Evolutionary conservation across 2,888 invertebrate genomes (phyloP).

Genomic region (Leptopterna dolabrata): DNA sequence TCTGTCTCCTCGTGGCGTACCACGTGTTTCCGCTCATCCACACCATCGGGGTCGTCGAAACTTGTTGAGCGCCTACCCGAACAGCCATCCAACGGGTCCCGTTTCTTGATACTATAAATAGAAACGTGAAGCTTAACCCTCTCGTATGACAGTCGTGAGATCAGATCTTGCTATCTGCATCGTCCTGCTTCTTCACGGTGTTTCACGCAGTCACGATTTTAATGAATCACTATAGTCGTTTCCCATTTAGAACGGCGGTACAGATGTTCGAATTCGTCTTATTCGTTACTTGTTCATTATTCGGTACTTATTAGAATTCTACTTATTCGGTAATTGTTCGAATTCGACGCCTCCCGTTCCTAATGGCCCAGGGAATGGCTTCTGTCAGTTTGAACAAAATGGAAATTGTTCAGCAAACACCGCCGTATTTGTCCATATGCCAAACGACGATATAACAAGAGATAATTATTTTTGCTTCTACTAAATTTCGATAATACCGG

Average conservation of each 20-base stretch:
- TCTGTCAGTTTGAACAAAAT: too few species aligned
- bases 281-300: too few species aligned
- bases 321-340: too few species aligned
- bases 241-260: neutral
- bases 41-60: neutral
- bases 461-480: too few species aligned
- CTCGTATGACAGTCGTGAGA: slow-evolving; percentile 3
- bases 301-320: too few species aligned
- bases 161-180: neutral
- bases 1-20: neutral
- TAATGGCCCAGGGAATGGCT: too few species aligned
- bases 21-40: neutral
- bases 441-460: too few species aligned
- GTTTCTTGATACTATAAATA: slow-evolving; percentile 5
- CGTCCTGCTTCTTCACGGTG: neutral
- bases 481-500: too few species aligned
- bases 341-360: too few species aligned
- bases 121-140: neutral
- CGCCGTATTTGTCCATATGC: too few species aligned
- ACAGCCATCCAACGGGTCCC: neutral
- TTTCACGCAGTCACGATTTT: neutral
- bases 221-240: neutral
- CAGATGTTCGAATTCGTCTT: too few species aligned
- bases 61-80: slow-evolving; percentile 18
- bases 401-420: too few species aligned